Evolutionary conservation across 2,888 invertebrate genomes (phyloP).

Genomic region (Hemaris fuciformis): DNA sequence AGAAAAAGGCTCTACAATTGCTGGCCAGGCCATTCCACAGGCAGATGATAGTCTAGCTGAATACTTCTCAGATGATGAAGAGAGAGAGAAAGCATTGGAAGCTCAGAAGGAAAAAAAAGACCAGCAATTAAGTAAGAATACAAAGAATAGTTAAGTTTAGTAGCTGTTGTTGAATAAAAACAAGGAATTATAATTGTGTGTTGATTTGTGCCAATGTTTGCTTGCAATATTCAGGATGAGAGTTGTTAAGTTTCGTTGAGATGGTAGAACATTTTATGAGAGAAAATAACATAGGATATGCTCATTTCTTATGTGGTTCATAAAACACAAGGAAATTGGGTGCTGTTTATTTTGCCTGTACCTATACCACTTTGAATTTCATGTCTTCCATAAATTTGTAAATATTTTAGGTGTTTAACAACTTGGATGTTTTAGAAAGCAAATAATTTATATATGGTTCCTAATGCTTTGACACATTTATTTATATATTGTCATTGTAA

Average conservation of each 20-base stretch:
- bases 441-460: too few relatives aligned
- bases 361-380: too few relatives aligned
- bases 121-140: constrained; percentile 54
- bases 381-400: background rate
- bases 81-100: constrained; percentile 66
- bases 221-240: background rate
- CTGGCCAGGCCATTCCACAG: constrained; percentile 51
- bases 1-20: constrained; percentile 59
- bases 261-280: background rate
- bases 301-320: too few relatives aligned
- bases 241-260: background rate
- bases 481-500: background rate
- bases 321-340: too few relatives aligned
- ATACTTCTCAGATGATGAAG: constrained; percentile 78
- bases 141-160: constrained; percentile 51
- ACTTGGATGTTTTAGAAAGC: too few relatives aligned
- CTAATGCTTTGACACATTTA: background rate
- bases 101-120: constrained; percentile 62
- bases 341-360: too few relatives aligned
- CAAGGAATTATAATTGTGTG: constrained; percentile 4
- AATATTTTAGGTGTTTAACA: too few relatives aligned
- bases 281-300: too few relatives aligned
- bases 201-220: constrained; percentile 10
- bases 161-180: constrained; percentile 38
- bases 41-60: constrained; percentile 67